These are phyloP conservation scores for Brachypalpus laphriformis DNA, from an alignment of 2,888 invertebrate species.

Conservation along the genomic window DNA sequence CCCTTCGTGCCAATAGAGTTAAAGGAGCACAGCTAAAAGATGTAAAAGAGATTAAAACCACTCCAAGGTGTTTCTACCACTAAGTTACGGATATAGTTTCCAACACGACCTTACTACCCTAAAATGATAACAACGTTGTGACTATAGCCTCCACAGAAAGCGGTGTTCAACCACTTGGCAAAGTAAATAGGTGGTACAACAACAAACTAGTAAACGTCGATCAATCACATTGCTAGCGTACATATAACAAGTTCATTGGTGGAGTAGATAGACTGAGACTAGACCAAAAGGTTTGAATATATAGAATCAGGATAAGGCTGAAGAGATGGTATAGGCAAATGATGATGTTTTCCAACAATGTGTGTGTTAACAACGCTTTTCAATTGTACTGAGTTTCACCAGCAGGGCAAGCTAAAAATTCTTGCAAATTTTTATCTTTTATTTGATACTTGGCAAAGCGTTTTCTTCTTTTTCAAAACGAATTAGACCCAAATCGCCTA, in stretches of 20 bases:
- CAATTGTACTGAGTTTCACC: no score
- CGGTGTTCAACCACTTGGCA: background rate
- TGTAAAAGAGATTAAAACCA: background rate
- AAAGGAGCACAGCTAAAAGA: no score
- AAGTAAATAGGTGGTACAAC: background rate
- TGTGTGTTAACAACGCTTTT: background rate
- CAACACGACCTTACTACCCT: no score
- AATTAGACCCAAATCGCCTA: no score
- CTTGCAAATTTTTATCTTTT: no score
- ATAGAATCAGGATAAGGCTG: background rate
- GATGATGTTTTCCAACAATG: constrained; percentile 6
- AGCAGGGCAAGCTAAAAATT: no score
- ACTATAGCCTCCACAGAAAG: background rate
- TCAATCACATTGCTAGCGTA: background rate
- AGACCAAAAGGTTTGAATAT: background rate
- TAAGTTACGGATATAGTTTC: no score
- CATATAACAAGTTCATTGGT: constrained; percentile 5
- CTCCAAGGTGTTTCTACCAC: no score
- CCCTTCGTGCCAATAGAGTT: no score
- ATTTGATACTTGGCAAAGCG: no score
- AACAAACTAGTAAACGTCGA: background rate
- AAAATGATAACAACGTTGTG: no score
- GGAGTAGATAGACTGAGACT: background rate
- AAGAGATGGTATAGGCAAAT: constrained; percentile 19
- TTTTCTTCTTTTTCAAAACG: no score